Percentiles rank a stretch among this genome's conserved stretches.
Evolutionary conservation across 1,140 invertebrate species (phyloP).

Genomic region (Archegozetes longisetosus): DNA sequence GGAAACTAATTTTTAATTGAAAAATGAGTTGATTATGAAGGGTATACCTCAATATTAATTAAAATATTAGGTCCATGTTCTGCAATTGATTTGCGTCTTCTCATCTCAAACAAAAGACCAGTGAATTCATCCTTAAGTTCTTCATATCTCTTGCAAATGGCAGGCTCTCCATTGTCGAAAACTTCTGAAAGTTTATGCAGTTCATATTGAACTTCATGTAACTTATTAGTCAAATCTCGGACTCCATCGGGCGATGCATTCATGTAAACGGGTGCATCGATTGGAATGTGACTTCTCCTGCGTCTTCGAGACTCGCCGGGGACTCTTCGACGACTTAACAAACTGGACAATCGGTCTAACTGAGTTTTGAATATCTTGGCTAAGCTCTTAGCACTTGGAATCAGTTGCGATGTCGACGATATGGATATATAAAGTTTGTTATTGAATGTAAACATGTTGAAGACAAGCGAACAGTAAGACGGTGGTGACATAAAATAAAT

Average conservation of each 20-base stretch:
- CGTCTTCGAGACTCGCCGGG: slow-evolving; percentile 33
- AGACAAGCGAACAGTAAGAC: slow-evolving; percentile 31
- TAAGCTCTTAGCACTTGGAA: slow-evolving; percentile 1
- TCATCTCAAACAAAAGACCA: slow-evolving; percentile 14
- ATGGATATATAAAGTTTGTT: slow-evolving; percentile 6
- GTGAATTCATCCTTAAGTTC: slow-evolving; percentile 17
- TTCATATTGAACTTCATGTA: slow-evolving; percentile 14
- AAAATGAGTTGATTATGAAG: not conserved
- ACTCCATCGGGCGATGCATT: not conserved
- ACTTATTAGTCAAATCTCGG: slow-evolving; percentile 1
- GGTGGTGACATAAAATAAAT: slow-evolving; percentile 34
- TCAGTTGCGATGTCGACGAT: slow-evolving; percentile 6
- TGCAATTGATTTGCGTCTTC: slow-evolving; percentile 18
- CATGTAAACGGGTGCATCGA: not conserved
- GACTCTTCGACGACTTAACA: slow-evolving; percentile 34
- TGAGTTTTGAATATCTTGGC: slow-evolving; percentile 21
- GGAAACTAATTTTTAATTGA: not conserved
- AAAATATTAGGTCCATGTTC: slow-evolving; percentile 14
- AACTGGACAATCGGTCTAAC: slow-evolving; percentile 33
- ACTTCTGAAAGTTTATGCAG: slow-evolving; percentile 14
- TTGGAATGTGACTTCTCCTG: slow-evolving; percentile 4
- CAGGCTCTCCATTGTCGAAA: slow-evolving; percentile 8
- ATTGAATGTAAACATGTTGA: slow-evolving; percentile 37
- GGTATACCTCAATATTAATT: slow-evolving; percentile 18
- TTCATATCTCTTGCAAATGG: slow-evolving; percentile 12